Evolutionary conservation across 2,797 vertebrate genomes (phyloP), one percentile per base, ranked within the genome.

Genomic region (Enteromius afrohamiltoni): DNA sequence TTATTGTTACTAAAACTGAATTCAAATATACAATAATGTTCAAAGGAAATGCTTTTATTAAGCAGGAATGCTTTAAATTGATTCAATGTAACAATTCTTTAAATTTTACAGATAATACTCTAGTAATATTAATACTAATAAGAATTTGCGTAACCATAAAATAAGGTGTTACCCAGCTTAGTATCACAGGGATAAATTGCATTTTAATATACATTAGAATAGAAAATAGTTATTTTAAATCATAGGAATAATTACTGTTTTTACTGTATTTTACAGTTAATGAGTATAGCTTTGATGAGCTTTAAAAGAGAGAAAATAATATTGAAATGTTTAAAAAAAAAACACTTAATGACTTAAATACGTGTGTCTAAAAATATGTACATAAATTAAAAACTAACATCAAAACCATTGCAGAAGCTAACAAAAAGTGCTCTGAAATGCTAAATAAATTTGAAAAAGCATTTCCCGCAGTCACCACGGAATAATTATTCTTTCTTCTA

Each of bases 401-500:
- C 40, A 64, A 47, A 60, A 77, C 75, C 55, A 21, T 45, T 45
- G 4, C 23, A 45, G 2, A 64, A 64, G 3, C 55, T 47, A 29
- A 21, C 37, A 19, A 60, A 77, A 77, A 26, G 74, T 11, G 1
- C 13, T 40, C 34, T 26, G 31, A 19, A 76, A 23, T 53, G 31
- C 55, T 26, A 76, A 58, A 16, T 40, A 55, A 17, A 16, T 26
- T 58, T 55, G 6, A 17, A 58, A 16, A 58, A 16, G 51, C 21
- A 40, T 53, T 34, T 11, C 71, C 51, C 13, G 9, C 71, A 40
- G 21, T 45, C 23, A 77, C 16, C 23, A 16, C 65, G 13, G 11
- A 74, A 75, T 31, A 21, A 47, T 75, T 29, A 26, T 42, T 75
- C 58, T 21, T 82, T 82, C 34, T 76, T 76, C 70, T 37, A 14